These are phyloP conservation scores for Sitobion miscanthi DNA, from an alignment of 1,140 invertebrate species.

Conservation along the genomic window DNA sequence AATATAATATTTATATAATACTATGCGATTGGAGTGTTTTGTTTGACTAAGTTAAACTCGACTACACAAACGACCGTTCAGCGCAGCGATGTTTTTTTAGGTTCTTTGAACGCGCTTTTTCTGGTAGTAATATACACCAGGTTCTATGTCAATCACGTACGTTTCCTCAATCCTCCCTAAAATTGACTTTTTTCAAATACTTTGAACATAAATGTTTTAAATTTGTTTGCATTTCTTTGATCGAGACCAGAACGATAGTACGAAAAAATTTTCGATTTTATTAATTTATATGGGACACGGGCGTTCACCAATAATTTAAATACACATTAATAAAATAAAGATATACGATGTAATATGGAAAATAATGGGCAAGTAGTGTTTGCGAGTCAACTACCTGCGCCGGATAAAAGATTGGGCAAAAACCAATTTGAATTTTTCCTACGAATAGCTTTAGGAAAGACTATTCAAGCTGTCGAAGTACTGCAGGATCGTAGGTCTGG, in stretches of 20 bases:
- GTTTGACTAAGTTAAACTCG: background rate
- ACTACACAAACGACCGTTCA: background rate
- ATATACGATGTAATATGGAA: background rate
- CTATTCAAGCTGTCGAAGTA: too few species aligned
- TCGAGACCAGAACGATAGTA: background rate
- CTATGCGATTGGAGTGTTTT: background rate
- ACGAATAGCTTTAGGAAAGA: too few species aligned
- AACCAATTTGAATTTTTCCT: background rate
- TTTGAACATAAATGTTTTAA: background rate
- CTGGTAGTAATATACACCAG: background rate
- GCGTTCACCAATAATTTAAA: background rate
- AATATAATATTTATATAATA: background rate
- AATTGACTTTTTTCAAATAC: background rate
- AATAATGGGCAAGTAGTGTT: background rate
- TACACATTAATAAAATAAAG: background rate
- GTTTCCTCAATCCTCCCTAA: rapidly evolving
- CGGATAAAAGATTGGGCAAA: background rate
- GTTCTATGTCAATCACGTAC: background rate
- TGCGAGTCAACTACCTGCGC: too few species aligned
- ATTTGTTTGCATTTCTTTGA: background rate
- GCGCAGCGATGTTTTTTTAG: background rate
- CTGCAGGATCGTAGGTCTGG: too few species aligned
- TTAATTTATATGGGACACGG: background rate
- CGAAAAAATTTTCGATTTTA: background rate
- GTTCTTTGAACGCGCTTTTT: background rate